Conservation (phyloP, 2,888 invertebrate genomes). For the Stenodema calcarata region DNA sequence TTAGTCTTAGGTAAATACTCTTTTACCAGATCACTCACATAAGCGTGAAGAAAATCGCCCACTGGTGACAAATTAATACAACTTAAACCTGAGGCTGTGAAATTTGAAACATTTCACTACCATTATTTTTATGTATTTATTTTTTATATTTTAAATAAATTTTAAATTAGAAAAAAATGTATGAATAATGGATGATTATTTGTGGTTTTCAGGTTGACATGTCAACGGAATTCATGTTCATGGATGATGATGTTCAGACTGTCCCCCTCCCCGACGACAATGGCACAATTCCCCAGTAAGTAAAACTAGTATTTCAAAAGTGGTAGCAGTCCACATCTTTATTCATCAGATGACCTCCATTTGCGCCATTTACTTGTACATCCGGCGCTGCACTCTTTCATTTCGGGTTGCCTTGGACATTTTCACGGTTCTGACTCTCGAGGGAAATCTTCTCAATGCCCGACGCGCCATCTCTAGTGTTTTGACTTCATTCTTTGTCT, state of each 20-base stretch:
- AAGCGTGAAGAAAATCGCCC: too few relatives aligned
- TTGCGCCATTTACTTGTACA: neutral
- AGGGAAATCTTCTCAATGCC: neutral
- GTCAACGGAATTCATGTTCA: slow-evolving; percentile 27
- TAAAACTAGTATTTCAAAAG: neutral
- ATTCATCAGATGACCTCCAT: neutral
- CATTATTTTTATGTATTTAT: too few relatives aligned
- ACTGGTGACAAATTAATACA: too few relatives aligned
- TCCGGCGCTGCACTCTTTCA: neutral
- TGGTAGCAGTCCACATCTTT: neutral
- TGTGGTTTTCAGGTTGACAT: neutral
- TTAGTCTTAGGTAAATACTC: too few relatives aligned
- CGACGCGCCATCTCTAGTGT: too few relatives aligned
- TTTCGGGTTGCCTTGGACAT: neutral
- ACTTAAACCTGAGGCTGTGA: too few relatives aligned
- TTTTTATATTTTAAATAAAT: too few relatives aligned
- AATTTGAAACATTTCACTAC: too few relatives aligned
- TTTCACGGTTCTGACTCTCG: neutral
- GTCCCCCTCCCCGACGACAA: slow-evolving; percentile 30
- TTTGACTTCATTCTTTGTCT: too few relatives aligned
- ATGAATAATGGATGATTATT: too few relatives aligned
- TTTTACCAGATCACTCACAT: too few relatives aligned
- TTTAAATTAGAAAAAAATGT: too few relatives aligned
- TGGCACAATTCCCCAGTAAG: slow-evolving; percentile 40
- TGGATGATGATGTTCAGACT: slow-evolving; percentile 34